Evolutionary conservation across 2,797 vertebrate genomes (phyloP), one percentile per base, ranked within the genome.

Genomic region (Eptatretus atami): DNA sequence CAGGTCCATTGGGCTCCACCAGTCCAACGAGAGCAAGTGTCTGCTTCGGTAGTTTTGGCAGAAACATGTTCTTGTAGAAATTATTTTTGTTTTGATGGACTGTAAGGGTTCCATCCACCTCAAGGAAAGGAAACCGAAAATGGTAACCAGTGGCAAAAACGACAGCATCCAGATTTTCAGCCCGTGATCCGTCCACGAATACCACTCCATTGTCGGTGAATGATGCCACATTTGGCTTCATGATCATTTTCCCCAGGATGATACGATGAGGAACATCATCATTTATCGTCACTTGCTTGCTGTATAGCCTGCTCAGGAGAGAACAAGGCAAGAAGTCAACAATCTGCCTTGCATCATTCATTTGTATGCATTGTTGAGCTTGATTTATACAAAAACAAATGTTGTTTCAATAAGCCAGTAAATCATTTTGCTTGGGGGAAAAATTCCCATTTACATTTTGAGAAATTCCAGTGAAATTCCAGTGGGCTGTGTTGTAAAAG

Each of bases 141-240:
- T 10, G 75, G 73, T 81, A 81, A 55, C 79, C 79, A 15, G 79
- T 81, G 63, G 78, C 77, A 73, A 84, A 82, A 65, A 82, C 77
- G 71, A 80, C 74, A 65, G 76, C 66, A 66, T 80, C 80, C 13
- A 81, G 70, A 60, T 80, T 74, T 64, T 74, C 77, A 44, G 31
- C 31, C 3, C 73, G 64, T 10, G 71, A 80, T 8, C 77, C 78
- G 54, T 82, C 78, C 13, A 78, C 76, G 72, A 81, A 82, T 66
- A 78, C 71, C 65, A 78, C 75, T 12, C 68, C 75, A 65, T 74
- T 76, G 3, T 75, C 76, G 3, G 73, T 72, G 70, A 82, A 75
- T 65, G 73, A 71, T 67, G 71, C 12, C 64, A 81, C 68, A 63
- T 81, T 79, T 52, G 78, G 73, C 67, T 77, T 83, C 63, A 80